Evolutionary conservation across 2,888 invertebrate species (phyloP).

Genomic region (Thera obeliscata): DNA sequence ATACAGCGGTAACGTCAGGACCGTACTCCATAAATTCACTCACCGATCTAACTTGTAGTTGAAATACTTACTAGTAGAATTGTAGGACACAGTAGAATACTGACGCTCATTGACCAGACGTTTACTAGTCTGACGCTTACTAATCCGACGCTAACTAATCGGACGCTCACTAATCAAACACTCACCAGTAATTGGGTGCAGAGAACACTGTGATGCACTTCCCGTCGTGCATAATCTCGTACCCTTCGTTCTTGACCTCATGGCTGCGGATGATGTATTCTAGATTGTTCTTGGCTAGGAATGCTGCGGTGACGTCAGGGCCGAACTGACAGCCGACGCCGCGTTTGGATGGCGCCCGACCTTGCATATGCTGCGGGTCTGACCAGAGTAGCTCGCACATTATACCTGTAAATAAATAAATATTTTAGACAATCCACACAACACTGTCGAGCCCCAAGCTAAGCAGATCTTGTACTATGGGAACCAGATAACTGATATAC

Average conservation of each 20-base stretch:
- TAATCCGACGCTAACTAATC: not conserved
- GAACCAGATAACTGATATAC: too few species aligned
- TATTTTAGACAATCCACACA: too few species aligned
- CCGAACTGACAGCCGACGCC: constrained; percentile 99
- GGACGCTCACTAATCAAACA: constrained; percentile 26
- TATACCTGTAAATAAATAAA: constrained; percentile 78
- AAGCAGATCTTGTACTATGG: too few species aligned
- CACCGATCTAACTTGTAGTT: too few species aligned
- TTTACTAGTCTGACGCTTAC: not conserved
- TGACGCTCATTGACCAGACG: not conserved
- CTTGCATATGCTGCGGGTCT: constrained; percentile 96
- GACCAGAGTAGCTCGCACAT: constrained; percentile 99
- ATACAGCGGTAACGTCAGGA: constrained; percentile 96
- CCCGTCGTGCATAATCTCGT: constrained; percentile 96
- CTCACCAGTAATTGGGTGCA: constrained; percentile 99
- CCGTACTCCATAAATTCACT: too few species aligned
- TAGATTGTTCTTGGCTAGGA: constrained; percentile 93
- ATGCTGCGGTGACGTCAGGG: constrained; percentile 96
- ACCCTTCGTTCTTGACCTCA: constrained; percentile 98
- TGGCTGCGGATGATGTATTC: constrained; percentile 98
- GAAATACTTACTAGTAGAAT: too few species aligned
- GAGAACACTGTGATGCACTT: constrained; percentile 99
- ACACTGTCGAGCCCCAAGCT: too few species aligned
- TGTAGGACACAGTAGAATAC: too few species aligned
- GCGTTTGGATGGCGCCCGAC: constrained; percentile 96